A percentile compares a stretch with the other conserved stretches of the same genome.
Conservation (phyloP, 2,113 vertebrate species). For the Grammomys dolichurus region DNA sequence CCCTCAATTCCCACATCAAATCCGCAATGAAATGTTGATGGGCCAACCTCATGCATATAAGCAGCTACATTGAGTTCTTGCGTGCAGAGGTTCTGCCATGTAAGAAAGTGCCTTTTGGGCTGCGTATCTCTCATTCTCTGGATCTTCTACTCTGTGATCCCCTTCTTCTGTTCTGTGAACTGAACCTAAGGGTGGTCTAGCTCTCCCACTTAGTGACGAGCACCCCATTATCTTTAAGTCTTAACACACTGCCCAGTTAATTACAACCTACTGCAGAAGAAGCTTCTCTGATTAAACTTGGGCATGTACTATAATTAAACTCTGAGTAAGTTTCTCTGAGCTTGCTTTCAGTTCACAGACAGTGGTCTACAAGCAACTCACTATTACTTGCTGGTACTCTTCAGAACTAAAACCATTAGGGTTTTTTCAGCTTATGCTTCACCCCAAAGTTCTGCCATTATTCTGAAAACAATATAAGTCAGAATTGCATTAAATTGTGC, state of each 20-base stretch:
- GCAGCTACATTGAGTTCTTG: neutral
- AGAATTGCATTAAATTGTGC: neutral
- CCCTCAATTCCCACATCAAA: neutral
- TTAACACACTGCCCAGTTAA: neutral
- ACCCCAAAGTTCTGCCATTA: neutral
- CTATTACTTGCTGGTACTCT: neutral
- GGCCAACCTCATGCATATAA: neutral
- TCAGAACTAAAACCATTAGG: conserved; percentile 4
- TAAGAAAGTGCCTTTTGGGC: neutral
- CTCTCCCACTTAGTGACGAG: neutral
- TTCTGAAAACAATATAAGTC: neutral
- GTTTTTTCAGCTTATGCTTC: neutral
- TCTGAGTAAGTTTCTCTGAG: conserved; percentile 13
- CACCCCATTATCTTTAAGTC: too few relatives aligned
- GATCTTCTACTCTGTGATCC: neutral
- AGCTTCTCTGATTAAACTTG: neutral
- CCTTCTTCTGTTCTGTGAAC: neutral
- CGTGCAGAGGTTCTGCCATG: too few relatives aligned
- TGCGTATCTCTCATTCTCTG: neutral
- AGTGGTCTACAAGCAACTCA: neutral
- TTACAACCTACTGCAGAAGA: too few relatives aligned
- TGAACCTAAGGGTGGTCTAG: neutral
- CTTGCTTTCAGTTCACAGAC: neutral
- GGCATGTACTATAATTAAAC: neutral
- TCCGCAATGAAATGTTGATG: too few relatives aligned